Conservation (phyloP, 2,797 vertebrate genomes). For the Silurus aristotelis region DNA sequence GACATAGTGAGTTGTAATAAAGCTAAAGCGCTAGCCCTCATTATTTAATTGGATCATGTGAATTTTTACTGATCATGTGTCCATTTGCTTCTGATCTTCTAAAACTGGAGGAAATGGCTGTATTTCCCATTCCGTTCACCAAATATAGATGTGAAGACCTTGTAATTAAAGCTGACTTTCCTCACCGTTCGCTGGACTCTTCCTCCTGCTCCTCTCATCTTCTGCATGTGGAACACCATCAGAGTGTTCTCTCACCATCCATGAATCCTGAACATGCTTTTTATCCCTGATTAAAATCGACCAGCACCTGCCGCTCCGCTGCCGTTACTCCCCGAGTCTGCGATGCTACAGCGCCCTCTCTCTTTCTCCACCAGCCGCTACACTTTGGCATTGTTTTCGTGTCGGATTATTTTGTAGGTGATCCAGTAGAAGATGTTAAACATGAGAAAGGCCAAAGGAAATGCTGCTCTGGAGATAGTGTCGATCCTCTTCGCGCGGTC, state of each 20-base stretch:
- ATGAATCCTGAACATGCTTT: constrained; percentile 4
- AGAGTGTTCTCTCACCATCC: background rate
- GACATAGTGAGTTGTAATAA: background rate
- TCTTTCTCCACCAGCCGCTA: constrained; percentile 63
- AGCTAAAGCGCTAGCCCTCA: background rate
- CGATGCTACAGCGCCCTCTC: background rate
- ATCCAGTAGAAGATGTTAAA: constrained; percentile 99
- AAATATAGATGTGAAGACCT: background rate
- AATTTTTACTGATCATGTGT: background rate
- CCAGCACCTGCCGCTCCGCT: background rate
- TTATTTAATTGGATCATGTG: background rate
- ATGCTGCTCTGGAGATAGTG: constrained; percentile 94
- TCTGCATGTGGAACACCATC: constrained; percentile 4
- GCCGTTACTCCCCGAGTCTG: background rate
- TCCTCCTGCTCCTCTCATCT: background rate
- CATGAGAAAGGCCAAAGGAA: constrained; percentile 96
- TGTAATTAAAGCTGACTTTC: constrained; percentile 3
- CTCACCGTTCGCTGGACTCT: background rate
- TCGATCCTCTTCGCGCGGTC: constrained; percentile 98
- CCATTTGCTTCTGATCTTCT: background rate
- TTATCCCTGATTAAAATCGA: constrained; percentile 38
- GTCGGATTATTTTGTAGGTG: constrained; percentile 98
- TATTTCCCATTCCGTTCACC: constrained; percentile 6
- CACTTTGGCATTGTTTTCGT: constrained; percentile 88
- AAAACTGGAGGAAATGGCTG: background rate